Percentiles rank a stretch among this genome's conserved stretches.
phyloP scores from a whole-genome alignment of 2,113 vertebrate genomes.

The Alces alces region DNA sequence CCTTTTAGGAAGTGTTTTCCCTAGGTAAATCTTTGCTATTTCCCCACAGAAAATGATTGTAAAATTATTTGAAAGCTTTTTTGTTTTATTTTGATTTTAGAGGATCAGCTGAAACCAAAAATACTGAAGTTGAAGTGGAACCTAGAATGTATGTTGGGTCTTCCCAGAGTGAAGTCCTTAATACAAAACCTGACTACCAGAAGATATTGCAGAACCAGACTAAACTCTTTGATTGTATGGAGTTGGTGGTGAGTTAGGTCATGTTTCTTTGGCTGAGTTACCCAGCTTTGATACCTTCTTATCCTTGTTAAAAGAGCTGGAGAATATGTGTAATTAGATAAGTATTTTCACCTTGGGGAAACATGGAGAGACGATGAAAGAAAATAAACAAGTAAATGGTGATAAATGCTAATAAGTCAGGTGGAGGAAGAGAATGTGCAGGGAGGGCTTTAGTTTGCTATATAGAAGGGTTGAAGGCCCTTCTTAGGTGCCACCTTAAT shows the following conservation, averaged over 20 bases:
- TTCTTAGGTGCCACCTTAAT: background rate
- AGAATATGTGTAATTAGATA: background rate
- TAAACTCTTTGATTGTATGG: slow-evolving; percentile 70
- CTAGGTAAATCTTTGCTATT: background rate
- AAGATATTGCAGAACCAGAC: slow-evolving; percentile 69
- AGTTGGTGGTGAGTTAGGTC: slow-evolving; percentile 74
- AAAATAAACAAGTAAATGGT: background rate
- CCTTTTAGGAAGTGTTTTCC: background rate
- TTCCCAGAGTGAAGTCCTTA: slow-evolving; percentile 74
- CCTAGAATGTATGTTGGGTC: background rate
- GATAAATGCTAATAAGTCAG: background rate
- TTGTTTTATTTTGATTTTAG: slow-evolving; percentile 61
- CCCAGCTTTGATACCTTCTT: background rate
- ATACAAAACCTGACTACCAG: slow-evolving; percentile 77
- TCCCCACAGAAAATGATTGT: background rate
- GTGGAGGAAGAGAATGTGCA: background rate
- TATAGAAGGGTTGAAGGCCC: background rate
- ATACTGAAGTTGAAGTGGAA: background rate
- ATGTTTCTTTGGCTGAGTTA: slow-evolving; percentile 5
- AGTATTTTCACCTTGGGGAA: background rate
- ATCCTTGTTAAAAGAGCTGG: background rate
- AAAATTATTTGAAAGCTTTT: background rate
- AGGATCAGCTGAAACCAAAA: slow-evolving; percentile 45
- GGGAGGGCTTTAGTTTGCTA: background rate
- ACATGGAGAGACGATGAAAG: background rate